A percentile compares a stretch with the other conserved stretches of the same genome.
These are phyloP conservation scores for Himalopsyche japonica DNA, from an alignment of 2,888 invertebrate species.

Conservation along the genomic window DNA sequence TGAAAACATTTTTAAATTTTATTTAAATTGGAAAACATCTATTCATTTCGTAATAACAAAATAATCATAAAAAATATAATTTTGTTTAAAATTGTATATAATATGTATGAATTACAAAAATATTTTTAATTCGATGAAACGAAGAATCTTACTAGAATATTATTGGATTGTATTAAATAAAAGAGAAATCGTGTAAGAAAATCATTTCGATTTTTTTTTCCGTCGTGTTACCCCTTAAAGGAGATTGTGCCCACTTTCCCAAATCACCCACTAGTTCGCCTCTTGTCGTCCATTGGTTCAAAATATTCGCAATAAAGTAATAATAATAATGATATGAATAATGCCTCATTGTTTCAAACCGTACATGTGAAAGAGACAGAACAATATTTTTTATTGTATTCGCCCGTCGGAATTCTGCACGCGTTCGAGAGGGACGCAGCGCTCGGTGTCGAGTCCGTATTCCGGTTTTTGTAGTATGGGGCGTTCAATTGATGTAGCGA, in stretches of 20 bases:
- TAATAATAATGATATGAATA: background rate
- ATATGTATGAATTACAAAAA: too few relatives aligned
- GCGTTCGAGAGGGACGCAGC: background rate
- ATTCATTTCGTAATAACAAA: too few relatives aligned
- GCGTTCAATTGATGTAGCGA: background rate
- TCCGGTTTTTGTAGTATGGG: background rate
- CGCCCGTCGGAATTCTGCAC: background rate
- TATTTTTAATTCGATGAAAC: too few relatives aligned
- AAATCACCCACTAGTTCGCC: background rate
- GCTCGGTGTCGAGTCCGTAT: background rate
- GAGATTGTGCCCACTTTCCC: background rate
- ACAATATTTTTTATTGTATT: conserved; percentile 9
- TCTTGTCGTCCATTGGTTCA: background rate
- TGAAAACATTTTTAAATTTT: too few relatives aligned
- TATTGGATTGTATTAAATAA: too few relatives aligned
- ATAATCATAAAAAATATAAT: too few relatives aligned
- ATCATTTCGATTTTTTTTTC: background rate
- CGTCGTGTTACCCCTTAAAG: background rate
- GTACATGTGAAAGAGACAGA: conserved; percentile 10
- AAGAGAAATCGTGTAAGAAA: too few relatives aligned
- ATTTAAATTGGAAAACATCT: too few relatives aligned
- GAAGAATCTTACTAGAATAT: too few relatives aligned
- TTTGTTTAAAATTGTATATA: too few relatives aligned
- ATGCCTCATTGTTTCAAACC: background rate
- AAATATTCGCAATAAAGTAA: background rate